Evolutionary conservation across 2,113 vertebrate genomes (phyloP).

Genomic region (Agapornis roseicollis): DNA sequence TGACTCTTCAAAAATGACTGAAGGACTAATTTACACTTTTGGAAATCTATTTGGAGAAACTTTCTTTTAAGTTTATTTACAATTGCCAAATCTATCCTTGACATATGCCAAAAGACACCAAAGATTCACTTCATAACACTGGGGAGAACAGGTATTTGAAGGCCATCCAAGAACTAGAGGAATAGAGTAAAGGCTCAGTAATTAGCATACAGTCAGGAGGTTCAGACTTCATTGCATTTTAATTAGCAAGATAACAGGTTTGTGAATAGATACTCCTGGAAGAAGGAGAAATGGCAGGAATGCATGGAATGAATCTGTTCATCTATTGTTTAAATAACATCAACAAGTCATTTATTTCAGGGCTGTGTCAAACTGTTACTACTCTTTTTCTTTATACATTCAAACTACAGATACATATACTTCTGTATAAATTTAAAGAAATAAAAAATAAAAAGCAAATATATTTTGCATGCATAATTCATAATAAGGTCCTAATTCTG

Average conservation of each 20-base stretch:
- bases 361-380: neutral
- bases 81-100: neutral
- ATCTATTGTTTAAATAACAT: neutral
- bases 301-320: neutral
- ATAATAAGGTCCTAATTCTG: neutral
- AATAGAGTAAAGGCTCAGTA: neutral
- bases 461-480: neutral
- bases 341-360: neutral
- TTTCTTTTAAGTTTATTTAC: neutral
- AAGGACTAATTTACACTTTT: neutral
- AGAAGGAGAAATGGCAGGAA: neutral
- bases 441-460: neutral
- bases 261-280: neutral
- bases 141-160: neutral
- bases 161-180: neutral
- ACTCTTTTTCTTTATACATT: neutral
- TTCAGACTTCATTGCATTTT: neutral
- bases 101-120: neutral
- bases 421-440: fast-evolving
- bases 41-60: neutral
- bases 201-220: neutral
- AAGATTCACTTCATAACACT: neutral
- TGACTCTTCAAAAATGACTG: neutral
- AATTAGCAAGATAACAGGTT: neutral
- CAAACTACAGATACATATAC: neutral